phyloP scores from a whole-genome alignment of 2,113 vertebrate genomes.

The Serinus canaria region DNA sequence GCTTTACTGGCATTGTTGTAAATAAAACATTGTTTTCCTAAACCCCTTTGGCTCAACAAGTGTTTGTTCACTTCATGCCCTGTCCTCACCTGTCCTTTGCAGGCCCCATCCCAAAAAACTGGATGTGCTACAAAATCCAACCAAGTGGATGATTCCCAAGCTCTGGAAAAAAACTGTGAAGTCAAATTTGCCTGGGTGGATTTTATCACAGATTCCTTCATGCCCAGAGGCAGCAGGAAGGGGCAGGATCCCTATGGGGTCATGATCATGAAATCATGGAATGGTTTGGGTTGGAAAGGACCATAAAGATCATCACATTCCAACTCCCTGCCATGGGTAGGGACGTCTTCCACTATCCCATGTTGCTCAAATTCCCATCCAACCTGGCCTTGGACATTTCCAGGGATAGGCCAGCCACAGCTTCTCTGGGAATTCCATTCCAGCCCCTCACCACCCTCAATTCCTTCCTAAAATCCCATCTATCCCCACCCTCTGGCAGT shows the following conservation, averaged over 20 bases:
- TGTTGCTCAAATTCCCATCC: neutral
- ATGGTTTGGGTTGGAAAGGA: neutral
- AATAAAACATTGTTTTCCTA: neutral
- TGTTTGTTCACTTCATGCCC: neutral
- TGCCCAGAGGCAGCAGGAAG: neutral
- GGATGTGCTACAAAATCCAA: neutral
- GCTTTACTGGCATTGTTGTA: neutral
- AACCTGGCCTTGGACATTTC: neutral
- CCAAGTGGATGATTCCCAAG: neutral
- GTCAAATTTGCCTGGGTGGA: rapidly evolving
- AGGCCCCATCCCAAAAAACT: neutral
- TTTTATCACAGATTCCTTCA: neutral
- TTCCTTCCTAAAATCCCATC: neutral
- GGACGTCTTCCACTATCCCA: neutral
- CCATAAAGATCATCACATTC: neutral
- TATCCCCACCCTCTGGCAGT: neutral
- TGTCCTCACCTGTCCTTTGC: neutral
- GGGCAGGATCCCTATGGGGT: rapidly evolving
- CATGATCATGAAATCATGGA: neutral
- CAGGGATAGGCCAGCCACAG: neutral
- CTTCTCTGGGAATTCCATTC: neutral
- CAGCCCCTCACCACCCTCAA: rapidly evolving
- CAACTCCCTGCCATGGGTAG: neutral
- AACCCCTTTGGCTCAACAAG: neutral
- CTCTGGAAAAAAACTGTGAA: neutral